Evolutionary conservation across 2,113 vertebrate genomes (phyloP), one percentile per base, ranked within the genome.

Genomic region (Galbula dea): DNA sequence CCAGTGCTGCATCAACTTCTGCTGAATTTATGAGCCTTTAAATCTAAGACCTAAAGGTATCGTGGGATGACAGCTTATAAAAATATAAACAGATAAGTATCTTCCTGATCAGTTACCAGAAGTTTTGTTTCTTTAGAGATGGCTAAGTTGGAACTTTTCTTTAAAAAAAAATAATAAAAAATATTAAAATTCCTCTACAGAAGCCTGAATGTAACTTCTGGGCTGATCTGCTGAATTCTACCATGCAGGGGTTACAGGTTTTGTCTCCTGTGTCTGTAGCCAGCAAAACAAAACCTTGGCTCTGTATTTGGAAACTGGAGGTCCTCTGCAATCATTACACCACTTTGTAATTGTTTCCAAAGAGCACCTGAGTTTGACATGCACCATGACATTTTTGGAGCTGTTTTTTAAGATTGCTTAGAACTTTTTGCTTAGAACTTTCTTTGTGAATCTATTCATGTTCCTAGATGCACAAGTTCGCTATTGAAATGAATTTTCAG

Each of bases 381-480:
- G 5, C 55, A 77, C 24, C 1, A 1, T 83, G 51, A 74, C 82
- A 39, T 76, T 95, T 94, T 89, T 88, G 58, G 54, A 89, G 67
- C 71, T 32, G 32, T 82, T 93, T 88, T 84, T 73, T n/a, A 79
- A 62, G 57, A 37, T 57, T 81, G 62, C 67, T 58, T 45, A 66
- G 45, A 80, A 63, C 46, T 79, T 92, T 67, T 52, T 52, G 15
- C 51, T 52, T n/a, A n/a, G n/a, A n/a, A 62, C 48, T 78, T 91
- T 73, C 16, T 68, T 73, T 75, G 71, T 82, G 91, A 90, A 92
- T 79, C 88, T 84, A 19, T 73, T 90, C 73, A 73, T 36, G 48
- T 58, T 66, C 67, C 62, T 46, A 85, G 78, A 30, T 0, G 39
- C 81, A 95, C 87, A 79, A 80, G 46, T 62, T 51, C 87, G 49